Evolutionary conservation across 2,888 invertebrate genomes (phyloP), one percentile per base, ranked within the genome.

Genomic region (Clistopyga incitator): DNA sequence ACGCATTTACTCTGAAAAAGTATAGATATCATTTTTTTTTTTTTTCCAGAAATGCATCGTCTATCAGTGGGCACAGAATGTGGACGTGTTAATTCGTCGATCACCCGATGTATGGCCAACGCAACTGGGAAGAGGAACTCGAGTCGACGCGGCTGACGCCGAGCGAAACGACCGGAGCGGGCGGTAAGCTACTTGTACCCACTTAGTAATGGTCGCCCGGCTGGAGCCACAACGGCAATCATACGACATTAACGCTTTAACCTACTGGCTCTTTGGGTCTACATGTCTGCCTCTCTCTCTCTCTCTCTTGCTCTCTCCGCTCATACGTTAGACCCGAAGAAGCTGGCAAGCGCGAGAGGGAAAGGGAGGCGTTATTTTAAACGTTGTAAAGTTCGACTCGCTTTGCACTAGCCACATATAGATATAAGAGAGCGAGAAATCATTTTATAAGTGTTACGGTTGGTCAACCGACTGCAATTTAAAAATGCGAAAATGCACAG

Each of bases 211-310:
- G 85, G 84, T 86, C 88, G 90, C 85, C 89, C 81, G 86, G 76
- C 86, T 89, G 90, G 91, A 90, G 90, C 89, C 89, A 85, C 84
- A 86, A 42, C 85, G 88, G 89, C 90, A 90, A 91, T 91, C 89
- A 89, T 88, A 88, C 89, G 84, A 88, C 90, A 90, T 91, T 90
- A 91, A 90, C 89, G 89, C 90, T 91, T 90, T 90, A 91, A 91
- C 89, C 90, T 87, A 90, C 88, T 88, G 88, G 87, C 84, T 85
- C 83, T 80, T 76, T 47, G 68, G 75, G 81, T 86, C 86, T 85
- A 79, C 67, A 79, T 82, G 56, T 15, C 61, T 61, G 42, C 67
- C 20, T 67, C 56, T 67, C 52, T 52, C 8, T 52, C 20, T 52
- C 2, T 52, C 3, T n/a, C 29, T 54, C 54, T 23, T 11, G 3